A percentile compares a stretch with the other conserved stretches of the same genome.
Evolutionary conservation across 2,797 vertebrate species (phyloP).

Genomic region (Anguilla megastoma): DNA sequence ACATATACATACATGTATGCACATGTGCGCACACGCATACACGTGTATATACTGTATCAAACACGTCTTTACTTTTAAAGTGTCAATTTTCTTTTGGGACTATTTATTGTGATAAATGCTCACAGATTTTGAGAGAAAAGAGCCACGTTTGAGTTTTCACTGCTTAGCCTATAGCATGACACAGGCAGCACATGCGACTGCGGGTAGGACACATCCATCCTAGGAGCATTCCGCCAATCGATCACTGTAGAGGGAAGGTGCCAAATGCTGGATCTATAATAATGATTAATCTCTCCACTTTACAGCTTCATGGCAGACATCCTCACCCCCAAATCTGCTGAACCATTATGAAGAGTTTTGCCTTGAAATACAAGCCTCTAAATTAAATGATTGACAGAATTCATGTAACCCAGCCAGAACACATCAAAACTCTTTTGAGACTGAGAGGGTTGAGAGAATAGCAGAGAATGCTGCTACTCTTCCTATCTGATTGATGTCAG

Average conservation of each 20-base stretch:
- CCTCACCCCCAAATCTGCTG: not conserved
- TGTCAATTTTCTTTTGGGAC: not conserved
- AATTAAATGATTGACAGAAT: not conserved
- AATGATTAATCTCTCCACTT: constrained; percentile 9
- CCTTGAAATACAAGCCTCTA: not conserved
- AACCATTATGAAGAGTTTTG: constrained; percentile 7
- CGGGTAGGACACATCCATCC: not conserved
- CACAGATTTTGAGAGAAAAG: not conserved
- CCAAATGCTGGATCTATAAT: not conserved
- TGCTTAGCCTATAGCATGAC: not conserved
- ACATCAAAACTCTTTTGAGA: not conserved
- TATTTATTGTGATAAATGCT: not conserved
- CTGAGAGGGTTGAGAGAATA: not conserved
- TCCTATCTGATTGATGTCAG: not conserved
- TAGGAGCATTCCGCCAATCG: not conserved
- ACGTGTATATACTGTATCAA: not conserved
- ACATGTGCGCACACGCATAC: not conserved
- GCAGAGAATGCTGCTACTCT: not conserved
- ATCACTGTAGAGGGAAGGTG: not conserved
- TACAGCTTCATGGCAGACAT: not conserved
- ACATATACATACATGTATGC: not conserved
- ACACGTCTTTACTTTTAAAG: not conserved
- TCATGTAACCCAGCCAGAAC: not conserved
- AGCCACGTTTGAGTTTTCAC: not conserved
- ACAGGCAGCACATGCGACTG: not conserved